phyloP scores from a whole-genome alignment of 2,113 vertebrate genomes.

The Numida meleagris region DNA sequence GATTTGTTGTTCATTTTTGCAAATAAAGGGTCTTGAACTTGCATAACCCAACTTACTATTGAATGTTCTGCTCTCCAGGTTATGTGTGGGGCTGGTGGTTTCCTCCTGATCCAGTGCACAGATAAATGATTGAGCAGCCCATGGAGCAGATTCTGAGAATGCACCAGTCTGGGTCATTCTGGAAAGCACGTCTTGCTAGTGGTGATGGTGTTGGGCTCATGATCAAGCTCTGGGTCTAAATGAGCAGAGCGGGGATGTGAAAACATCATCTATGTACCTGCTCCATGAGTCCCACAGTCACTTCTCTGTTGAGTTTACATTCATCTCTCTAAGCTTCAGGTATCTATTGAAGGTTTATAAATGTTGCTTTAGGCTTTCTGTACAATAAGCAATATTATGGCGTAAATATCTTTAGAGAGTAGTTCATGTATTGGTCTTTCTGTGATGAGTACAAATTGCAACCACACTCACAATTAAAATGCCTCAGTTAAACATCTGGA shows the following conservation, averaged over 20 bases:
- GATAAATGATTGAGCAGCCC: not conserved
- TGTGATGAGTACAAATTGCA: not conserved
- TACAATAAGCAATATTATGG: not conserved
- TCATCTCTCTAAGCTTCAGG: not conserved
- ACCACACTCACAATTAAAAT: not conserved
- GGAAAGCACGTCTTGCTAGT: not conserved
- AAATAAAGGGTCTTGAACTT: not conserved
- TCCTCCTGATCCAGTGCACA: not conserved
- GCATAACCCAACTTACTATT: not conserved
- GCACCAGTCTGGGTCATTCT: not conserved
- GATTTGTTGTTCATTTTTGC: not conserved
- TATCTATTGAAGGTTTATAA: not conserved
- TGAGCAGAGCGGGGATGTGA: not conserved
- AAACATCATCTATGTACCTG: not conserved
- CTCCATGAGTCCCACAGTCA: not conserved
- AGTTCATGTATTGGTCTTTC: not conserved
- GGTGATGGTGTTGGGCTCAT: not conserved
- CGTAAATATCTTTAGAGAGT: not conserved
- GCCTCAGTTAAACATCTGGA: not conserved
- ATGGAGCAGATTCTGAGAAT: not conserved
- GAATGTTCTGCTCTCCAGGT: not conserved
- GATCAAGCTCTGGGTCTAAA: not conserved
- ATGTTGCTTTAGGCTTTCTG: not conserved
- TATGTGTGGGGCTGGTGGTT: not conserved
- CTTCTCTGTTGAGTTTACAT: not conserved